These are phyloP conservation scores for Hydrolagus affinis DNA, from an alignment of 2,113 vertebrate genomes.

Conservation along the genomic window DNA sequence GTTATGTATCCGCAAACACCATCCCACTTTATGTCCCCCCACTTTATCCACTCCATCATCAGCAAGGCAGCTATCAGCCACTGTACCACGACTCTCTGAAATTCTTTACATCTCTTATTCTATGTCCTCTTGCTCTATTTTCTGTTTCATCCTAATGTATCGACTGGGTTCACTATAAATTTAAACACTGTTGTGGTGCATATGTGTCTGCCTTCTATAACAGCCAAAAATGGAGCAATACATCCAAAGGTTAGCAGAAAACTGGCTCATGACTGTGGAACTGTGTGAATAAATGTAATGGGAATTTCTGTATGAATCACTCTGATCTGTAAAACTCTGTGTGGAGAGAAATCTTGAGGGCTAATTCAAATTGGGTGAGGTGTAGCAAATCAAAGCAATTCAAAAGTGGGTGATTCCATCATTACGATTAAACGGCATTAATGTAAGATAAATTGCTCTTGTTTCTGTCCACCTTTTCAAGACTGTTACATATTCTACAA, in stretches of 20 bases:
- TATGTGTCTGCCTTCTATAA: no score
- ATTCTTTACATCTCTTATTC: no score
- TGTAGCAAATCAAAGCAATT: constrained; percentile 39
- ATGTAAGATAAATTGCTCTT: constrained; percentile 34
- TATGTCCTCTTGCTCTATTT: no score
- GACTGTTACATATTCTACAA: constrained; percentile 35
- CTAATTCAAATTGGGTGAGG: constrained; percentile 41
- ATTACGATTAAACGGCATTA: constrained; percentile 35
- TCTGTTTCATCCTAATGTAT: no score
- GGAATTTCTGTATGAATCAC: constrained; percentile 27
- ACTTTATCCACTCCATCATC: no score
- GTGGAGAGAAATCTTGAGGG: constrained; percentile 31
- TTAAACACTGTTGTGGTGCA: no score
- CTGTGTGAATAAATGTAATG: background rate
- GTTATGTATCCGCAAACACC: no score
- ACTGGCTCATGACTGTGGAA: background rate
- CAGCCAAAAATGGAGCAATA: no score
- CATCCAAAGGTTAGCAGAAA: background rate
- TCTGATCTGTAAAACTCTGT: constrained; percentile 35
- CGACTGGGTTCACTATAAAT: no score
- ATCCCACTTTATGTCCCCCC: no score
- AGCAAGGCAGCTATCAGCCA: no score
- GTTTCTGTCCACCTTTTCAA: constrained; percentile 35
- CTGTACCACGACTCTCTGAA: no score
- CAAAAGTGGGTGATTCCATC: constrained; percentile 29